Base-by-base conservation (phyloP, 1,140 invertebrate genomes). In the Drosophila busckii region DNA sequence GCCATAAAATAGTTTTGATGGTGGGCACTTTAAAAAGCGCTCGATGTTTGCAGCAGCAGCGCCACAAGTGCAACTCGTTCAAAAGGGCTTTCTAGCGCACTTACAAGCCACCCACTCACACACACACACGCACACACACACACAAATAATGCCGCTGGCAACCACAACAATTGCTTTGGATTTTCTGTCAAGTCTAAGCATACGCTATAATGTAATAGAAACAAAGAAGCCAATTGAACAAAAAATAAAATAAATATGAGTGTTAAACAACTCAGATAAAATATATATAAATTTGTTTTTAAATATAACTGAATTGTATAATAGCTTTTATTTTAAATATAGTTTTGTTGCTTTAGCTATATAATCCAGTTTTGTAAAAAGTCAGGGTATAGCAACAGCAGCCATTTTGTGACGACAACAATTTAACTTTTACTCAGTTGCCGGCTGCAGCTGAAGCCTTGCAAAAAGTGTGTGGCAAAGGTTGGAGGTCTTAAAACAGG, bases 31-130 rank as follows among this genome's bases (percentile, higher is more conserved):
- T 59, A 52, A 58, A 56, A 56, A 50, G 35, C 45, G 45, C 54
- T 50, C 20, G 41, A 16, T 38, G 19, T 41, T 46, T 38, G 6
- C 12, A 46, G 32, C 54, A 42, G 54, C 46, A 58, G 46, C 46
- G 46, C 54, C 54, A 52, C 54, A 58, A 58, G 54, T 58, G 46
- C 54, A 58, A 58, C 55, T 59, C 48, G 55, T 59, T 59, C 38
- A 44, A 17, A 59, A 59, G 55, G 26, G 38, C 40, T 52, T 53
- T 28, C 48, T 59, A 20, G 46, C 28, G 19, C 49, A 50, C n/a
- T n/a, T n/a, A 49, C 46, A 58, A 58, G 48, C 46, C 31, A 48
- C 35, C 29, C 19, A 53, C 49, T 44, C 48, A 38, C 10, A 35
- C 16, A 53, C 20, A 45, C 17, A 16, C 2, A 29, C 17, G 17